A percentile compares a stretch with the other conserved stretches of the same genome.
These are phyloP conservation scores for Delphinus delphis DNA, from an alignment of 2,113 vertebrate species.

Conservation along the genomic window DNA sequence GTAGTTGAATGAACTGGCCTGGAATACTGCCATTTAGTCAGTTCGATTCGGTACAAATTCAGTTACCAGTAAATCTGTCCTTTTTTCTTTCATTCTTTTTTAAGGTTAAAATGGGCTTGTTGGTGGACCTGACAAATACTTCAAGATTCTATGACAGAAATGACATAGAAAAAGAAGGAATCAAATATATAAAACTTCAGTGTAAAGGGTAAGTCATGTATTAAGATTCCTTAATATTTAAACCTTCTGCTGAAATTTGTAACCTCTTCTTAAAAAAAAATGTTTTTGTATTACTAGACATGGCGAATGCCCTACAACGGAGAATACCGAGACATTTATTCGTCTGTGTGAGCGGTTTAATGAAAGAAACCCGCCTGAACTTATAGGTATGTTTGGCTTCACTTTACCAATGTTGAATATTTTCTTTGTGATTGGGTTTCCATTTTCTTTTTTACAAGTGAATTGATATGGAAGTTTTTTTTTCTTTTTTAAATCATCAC, in stretches of 20 bases:
- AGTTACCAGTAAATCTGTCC: neutral
- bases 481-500: neutral
- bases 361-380: slow-evolving; percentile 93
- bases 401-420: neutral
- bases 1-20: neutral
- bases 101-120: slow-evolving; percentile 97
- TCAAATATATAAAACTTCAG: slow-evolving; percentile 95
- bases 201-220: slow-evolving; percentile 93
- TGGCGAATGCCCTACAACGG: slow-evolving; percentile 92
- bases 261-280: neutral
- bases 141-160: slow-evolving; percentile 95
- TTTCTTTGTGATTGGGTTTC: slow-evolving; percentile 14
- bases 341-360: slow-evolving; percentile 93
- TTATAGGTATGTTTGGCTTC: slow-evolving; percentile 89
- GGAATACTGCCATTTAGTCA: neutral
- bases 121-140: slow-evolving; percentile 97
- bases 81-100: neutral
- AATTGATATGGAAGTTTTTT: neutral
- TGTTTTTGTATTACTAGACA: slow-evolving; percentile 86
- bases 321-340: slow-evolving; percentile 93
- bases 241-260: slow-evolving; percentile 37
- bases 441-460: slow-evolving; percentile 34
- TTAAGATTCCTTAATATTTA: slow-evolving; percentile 50
- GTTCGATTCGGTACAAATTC: slow-evolving; percentile 30
- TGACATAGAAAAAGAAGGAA: slow-evolving; percentile 97